Base-by-base conservation (phyloP, 2,888 invertebrate genomes). In the Drosophila neonasuta region DNA sequence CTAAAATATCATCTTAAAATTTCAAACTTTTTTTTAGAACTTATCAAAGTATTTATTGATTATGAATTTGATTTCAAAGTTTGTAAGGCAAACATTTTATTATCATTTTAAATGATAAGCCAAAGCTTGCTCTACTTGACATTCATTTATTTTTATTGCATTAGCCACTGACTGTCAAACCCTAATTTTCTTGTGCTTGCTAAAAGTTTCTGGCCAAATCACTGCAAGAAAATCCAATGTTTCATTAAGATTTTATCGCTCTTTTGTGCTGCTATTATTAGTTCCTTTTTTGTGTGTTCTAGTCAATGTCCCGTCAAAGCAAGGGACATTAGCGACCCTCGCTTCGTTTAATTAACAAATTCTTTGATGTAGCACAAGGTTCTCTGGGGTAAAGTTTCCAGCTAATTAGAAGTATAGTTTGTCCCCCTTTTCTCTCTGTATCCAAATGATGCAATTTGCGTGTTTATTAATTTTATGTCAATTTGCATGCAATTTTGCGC, bases 381-480 rank as follows among this genome's bases (percentile, higher is more conserved):
- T 71, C 24, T 30, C 17, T 60, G 59, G 76, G 77, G 68, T 59
- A 67, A 54, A 78, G 68, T 77, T 80, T 86, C 68, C 70, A 77
- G 70, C 72, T 86, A 83, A 83, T 86, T 83, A 83, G 68, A 74
- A 73, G 42, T 30, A 56, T 30, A 50, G 48, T 48, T 36, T 39
- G 34, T 13, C 20, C 56, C 30, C 32, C 48, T n/a, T 11, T n/a
- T 11, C n/a, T 3, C 9, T 15, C n/a, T 6, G 20, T 36, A 11
- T n/a, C 32, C 13, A 32, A 76, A 65, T 60, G 48, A 63, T 55
- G 85, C 77, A 84, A 86, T 79, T 84, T 77, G 85, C 79, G 67
- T 79, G 79, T 81, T 71, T 84, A 86, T 86, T 83, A 83, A 83
- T 81, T 84, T 81, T 65, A 86, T 83, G 83, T 81, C 83, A 67